phyloP scores from a whole-genome alignment of 2,888 invertebrate genomes.

The Trissonchulus latispiculum region DNA sequence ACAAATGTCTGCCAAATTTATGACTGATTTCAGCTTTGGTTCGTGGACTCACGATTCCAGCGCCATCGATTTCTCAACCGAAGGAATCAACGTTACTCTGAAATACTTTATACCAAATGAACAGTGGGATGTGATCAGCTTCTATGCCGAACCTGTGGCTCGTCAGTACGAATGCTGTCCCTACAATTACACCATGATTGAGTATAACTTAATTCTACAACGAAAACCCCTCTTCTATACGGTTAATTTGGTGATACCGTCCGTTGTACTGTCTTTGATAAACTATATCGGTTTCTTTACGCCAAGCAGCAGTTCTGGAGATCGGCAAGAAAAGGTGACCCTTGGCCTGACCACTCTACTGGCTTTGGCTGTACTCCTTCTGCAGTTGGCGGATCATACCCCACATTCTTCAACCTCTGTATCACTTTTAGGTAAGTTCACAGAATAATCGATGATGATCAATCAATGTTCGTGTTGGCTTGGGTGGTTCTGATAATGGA shows the following conservation, averaged over 20 bases:
- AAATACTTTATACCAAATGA: neutral
- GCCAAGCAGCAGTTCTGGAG: neutral
- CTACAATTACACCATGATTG: constrained; percentile 67
- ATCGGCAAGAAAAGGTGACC: constrained; percentile 64
- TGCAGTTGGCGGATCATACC: constrained; percentile 68
- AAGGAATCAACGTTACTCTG: constrained; percentile 37
- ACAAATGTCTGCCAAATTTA: too few species aligned
- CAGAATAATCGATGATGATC: neutral
- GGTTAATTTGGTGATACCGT: constrained; percentile 65
- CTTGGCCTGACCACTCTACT: constrained; percentile 67
- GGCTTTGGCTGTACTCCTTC: constrained; percentile 71
- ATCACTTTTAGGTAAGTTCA: neutral
- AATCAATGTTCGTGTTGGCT: neutral
- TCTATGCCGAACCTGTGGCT: constrained; percentile 48
- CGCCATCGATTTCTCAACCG: constrained; percentile 45
- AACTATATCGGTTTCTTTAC: constrained; percentile 12
- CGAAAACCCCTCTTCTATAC: constrained; percentile 69
- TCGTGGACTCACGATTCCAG: constrained; percentile 71
- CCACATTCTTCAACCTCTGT: constrained; percentile 49
- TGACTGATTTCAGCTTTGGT: constrained; percentile 59
- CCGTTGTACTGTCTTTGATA: constrained; percentile 27
- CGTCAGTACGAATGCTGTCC: constrained; percentile 68
- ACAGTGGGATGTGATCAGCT: neutral
- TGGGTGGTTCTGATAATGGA: neutral
- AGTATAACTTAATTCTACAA: constrained; percentile 62